Conservation (phyloP, 2,797 vertebrate species). For the Coccyzus lansbergi region DNA sequence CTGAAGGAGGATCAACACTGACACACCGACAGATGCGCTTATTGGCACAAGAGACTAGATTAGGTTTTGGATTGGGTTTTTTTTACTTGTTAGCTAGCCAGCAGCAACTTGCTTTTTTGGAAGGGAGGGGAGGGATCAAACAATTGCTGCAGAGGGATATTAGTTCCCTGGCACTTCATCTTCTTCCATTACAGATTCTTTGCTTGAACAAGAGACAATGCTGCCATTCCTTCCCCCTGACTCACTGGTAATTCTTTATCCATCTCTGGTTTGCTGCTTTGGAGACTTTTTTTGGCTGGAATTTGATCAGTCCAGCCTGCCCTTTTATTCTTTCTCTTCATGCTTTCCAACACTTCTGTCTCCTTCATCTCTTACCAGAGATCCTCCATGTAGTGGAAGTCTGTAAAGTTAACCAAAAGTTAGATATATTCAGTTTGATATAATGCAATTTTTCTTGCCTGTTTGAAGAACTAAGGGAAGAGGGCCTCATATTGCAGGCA, state of each 20-base stretch:
- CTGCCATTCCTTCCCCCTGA: constrained; percentile 63
- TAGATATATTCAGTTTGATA: not conserved
- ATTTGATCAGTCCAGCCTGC: constrained; percentile 17
- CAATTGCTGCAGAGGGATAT: constrained; percentile 50
- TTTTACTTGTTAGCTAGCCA: constrained; percentile 60
- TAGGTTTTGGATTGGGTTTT: constrained; percentile 52
- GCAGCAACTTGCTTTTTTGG: constrained; percentile 66
- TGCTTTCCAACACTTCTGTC: constrained; percentile 27
- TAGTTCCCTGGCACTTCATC: constrained; percentile 52
- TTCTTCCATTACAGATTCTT: constrained; percentile 62
- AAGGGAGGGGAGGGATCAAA: constrained; percentile 49
- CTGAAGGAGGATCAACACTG: constrained; percentile 69
- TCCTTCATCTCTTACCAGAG: constrained; percentile 31
- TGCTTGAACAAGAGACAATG: constrained; percentile 56
- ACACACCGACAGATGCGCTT: constrained; percentile 56
- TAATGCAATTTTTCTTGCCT: not conserved
- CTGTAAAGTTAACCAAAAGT: constrained; percentile 10
- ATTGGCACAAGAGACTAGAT: constrained; percentile 57
- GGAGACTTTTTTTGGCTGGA: constrained; percentile 43
- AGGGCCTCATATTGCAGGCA: accelerated
- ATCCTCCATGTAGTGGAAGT: not conserved
- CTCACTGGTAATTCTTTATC: constrained; percentile 42
- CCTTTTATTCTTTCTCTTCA: constrained; percentile 32
- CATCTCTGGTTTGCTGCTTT: constrained; percentile 48
- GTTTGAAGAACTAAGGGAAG: not conserved